These are phyloP conservation scores for Mesochorus sp. DNA, from an alignment of 2,888 invertebrate genomes.

Conservation along the genomic window DNA sequence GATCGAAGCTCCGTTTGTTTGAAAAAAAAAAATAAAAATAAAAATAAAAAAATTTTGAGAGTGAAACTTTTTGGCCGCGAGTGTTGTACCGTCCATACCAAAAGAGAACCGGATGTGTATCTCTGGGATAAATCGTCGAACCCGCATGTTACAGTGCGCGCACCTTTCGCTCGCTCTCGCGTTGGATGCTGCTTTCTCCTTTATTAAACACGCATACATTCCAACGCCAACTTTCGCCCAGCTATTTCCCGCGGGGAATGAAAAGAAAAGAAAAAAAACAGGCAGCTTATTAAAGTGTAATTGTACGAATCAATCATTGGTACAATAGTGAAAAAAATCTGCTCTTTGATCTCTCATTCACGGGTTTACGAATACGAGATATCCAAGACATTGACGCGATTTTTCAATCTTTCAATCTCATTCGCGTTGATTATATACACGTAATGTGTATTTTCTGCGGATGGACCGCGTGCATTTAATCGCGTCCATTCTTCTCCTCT, in stretches of 20 bases:
- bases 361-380: too few species aligned
- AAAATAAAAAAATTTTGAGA: background rate
- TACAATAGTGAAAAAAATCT: too few species aligned
- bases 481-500: conserved; percentile 63
- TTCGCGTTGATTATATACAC: background rate
- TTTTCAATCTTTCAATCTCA: too few species aligned
- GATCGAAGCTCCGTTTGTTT: background rate
- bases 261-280: too few species aligned
- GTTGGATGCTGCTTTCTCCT: conserved; percentile 53
- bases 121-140: conserved; percentile 42
- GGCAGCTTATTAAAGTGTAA: too few species aligned
- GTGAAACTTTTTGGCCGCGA: background rate
- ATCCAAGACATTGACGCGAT: too few species aligned
- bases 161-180: conserved; percentile 30
- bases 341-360: too few species aligned
- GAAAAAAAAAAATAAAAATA: background rate
- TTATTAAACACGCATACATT: conserved; percentile 34
- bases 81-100: too few species aligned
- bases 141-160: conserved; percentile 20
- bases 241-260: too few species aligned
- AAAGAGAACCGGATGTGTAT: conserved; percentile 48
- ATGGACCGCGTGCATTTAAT: conserved; percentile 63
- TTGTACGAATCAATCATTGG: too few species aligned
- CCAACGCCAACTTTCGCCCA: background rate
- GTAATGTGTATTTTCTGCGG: conserved; percentile 15